Conservation (phyloP, 2,113 vertebrate species). For the Anseranas semipalmata region DNA sequence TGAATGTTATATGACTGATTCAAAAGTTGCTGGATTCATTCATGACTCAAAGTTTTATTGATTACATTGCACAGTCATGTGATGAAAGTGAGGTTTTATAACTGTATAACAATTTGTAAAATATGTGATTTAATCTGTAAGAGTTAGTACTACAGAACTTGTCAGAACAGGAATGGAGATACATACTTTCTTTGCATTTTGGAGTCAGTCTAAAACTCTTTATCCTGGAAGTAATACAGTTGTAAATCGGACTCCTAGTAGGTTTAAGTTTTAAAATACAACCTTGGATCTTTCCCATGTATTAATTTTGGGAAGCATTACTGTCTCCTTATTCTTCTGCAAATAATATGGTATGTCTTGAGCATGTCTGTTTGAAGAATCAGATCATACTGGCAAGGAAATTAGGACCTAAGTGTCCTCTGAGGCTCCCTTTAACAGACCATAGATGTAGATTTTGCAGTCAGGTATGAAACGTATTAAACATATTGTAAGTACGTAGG, state of each 20-base stretch:
- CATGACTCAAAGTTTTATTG: neutral
- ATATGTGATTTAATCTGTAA: neutral
- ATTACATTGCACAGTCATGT: neutral
- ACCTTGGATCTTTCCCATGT: neutral
- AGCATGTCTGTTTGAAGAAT: neutral
- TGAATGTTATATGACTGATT: neutral
- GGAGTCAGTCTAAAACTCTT: neutral
- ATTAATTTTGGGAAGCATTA: neutral
- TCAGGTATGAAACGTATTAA: neutral
- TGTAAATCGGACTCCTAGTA: neutral
- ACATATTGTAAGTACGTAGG: neutral
- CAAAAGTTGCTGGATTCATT: neutral
- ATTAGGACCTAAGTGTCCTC: neutral
- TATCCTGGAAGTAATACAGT: neutral
- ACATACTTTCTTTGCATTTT: neutral
- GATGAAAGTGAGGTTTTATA: neutral
- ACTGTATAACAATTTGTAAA: neutral
- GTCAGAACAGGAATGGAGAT: neutral
- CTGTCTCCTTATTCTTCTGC: neutral
- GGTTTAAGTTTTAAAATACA: neutral
- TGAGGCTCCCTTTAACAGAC: neutral
- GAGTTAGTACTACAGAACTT: neutral
- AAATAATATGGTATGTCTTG: neutral
- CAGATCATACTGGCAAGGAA: neutral
- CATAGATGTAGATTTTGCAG: neutral